A percentile compares a stretch with the other conserved stretches of the same genome.
phyloP scores from a whole-genome alignment of 2,797 vertebrate genomes.

The Halcyon badia region DNA sequence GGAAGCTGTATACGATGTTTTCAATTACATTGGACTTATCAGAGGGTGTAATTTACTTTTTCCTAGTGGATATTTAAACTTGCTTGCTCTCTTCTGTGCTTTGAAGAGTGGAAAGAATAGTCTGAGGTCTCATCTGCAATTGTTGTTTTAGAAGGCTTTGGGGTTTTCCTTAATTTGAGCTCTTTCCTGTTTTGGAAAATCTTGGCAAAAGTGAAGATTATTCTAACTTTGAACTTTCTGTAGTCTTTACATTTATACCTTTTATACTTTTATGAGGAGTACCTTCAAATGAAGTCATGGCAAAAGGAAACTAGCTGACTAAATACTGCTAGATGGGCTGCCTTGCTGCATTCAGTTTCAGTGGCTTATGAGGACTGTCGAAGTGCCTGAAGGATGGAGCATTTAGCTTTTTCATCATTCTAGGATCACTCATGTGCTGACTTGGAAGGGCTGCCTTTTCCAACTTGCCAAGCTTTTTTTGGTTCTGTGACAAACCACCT shows the following conservation, averaged over 20 bases:
- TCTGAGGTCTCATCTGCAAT: background rate
- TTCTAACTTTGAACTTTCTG: background rate
- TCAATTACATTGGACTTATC: background rate
- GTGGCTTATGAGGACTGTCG: background rate
- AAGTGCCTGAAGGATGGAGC: background rate
- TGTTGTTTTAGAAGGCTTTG: background rate
- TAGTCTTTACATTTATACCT: background rate
- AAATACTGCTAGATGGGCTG: background rate
- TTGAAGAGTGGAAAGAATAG: background rate
- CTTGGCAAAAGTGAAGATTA: background rate
- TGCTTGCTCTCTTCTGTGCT: background rate
- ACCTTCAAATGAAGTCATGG: background rate
- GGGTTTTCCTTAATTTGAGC: background rate
- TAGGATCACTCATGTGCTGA: background rate
- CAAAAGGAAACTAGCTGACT: background rate
- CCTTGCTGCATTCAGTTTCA: background rate
- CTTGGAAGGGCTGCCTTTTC: slow-evolving; percentile 1
- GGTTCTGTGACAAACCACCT: background rate
- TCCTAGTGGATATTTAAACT: background rate
- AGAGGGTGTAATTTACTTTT: background rate
- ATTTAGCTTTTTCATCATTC: background rate
- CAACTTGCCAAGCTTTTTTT: background rate
- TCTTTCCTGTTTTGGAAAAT: background rate
- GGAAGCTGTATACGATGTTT: background rate
- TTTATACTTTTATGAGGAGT: background rate